Percentiles rank a stretch among this genome's conserved stretches.
phyloP scores from a whole-genome alignment of 2,888 invertebrate species.

The Clanis bilineata region DNA sequence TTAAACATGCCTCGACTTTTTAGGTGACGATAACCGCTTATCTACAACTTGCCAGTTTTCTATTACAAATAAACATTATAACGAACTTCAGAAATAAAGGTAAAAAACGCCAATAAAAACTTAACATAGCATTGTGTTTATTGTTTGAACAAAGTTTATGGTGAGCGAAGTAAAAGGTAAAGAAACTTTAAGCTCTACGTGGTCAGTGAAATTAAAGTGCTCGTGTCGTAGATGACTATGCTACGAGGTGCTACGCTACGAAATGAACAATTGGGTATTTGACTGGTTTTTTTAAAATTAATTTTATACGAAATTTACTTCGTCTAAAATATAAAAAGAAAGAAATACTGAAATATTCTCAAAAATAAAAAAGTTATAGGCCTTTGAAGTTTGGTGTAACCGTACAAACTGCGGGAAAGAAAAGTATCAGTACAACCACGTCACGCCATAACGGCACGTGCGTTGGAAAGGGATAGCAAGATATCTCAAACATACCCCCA shows the following conservation, averaged over 20 bases:
- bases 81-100: background rate
- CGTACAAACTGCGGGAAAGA: too few species aligned
- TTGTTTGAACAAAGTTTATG: background rate
- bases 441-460: too few species aligned
- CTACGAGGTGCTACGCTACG: slow-evolving; percentile 5
- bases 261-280: background rate
- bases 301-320: too few species aligned
- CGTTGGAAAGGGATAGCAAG: too few species aligned
- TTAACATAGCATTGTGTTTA: background rate
- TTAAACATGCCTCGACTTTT: background rate
- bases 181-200: slow-evolving; percentile 1
- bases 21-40: background rate
- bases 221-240: background rate
- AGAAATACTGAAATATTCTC: too few species aligned
- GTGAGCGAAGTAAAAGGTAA: background rate
- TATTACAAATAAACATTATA: background rate
- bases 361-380: too few species aligned
- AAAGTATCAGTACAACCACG: too few species aligned
- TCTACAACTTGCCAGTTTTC: background rate
- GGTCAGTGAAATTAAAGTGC: background rate
- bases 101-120: background rate
- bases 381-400: too few species aligned
- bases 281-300: too few species aligned
- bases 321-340: too few species aligned
- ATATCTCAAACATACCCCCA: too few species aligned